Conservation (phyloP, 2,797 vertebrate genomes). For the Scleropages formosus region DNA sequence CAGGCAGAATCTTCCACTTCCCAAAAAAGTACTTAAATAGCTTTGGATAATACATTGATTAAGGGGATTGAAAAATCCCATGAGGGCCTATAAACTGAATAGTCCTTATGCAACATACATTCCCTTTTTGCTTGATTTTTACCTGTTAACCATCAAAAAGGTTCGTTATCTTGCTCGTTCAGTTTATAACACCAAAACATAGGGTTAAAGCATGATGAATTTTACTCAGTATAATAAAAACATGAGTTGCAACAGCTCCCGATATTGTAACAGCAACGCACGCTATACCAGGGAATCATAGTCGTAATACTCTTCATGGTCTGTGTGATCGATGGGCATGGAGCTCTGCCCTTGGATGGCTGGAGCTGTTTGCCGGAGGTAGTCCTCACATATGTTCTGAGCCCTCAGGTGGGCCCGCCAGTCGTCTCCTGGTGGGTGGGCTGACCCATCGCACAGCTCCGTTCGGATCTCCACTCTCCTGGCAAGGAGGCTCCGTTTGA, state of each 20-base stretch:
- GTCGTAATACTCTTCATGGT: slow-evolving; percentile 64
- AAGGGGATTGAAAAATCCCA: no score
- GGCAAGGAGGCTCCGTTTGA: slow-evolving; percentile 59
- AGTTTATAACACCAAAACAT: slow-evolving; percentile 8
- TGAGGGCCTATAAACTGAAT: no score
- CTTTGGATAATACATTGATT: no score
- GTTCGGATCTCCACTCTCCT: slow-evolving; percentile 69
- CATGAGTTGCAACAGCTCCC: neutral
- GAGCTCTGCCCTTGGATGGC: slow-evolving; percentile 51
- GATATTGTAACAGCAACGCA: neutral
- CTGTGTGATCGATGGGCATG: slow-evolving; percentile 29
- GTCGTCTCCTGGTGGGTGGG: slow-evolving; percentile 60
- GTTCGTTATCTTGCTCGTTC: neutral
- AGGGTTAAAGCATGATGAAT: neutral
- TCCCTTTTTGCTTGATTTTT: neutral
- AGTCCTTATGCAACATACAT: no score
- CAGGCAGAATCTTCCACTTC: no score
- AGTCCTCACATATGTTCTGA: slow-evolving; percentile 61
- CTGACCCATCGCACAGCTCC: slow-evolving; percentile 64
- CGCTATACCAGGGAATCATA: slow-evolving; percentile 56
- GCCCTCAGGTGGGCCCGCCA: slow-evolving; percentile 73
- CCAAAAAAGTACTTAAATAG: no score
- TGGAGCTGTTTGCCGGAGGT: slow-evolving; percentile 43
- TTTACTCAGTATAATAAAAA: neutral
- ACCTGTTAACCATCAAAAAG: neutral